These are phyloP conservation scores for Heteropelma amictum DNA, from an alignment of 2,888 invertebrate species.

Conservation along the genomic window DNA sequence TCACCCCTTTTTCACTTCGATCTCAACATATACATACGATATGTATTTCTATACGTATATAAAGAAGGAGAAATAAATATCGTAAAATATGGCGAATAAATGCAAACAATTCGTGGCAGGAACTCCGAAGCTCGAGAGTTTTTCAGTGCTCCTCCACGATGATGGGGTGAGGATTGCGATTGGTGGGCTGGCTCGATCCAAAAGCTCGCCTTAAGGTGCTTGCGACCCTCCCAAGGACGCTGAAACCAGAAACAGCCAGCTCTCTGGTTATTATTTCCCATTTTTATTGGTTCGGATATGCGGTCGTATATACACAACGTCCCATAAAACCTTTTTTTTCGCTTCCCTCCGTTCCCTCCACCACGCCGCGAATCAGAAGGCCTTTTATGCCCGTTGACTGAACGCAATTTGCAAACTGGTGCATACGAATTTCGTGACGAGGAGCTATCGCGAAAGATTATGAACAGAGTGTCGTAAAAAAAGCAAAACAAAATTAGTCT, in stretches of 20 bases:
- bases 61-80: constrained; percentile 72
- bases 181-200: neutral
- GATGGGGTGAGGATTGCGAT: constrained; percentile 39
- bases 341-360: constrained; percentile 21
- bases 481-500: neutral
- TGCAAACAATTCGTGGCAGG: constrained; percentile 73
- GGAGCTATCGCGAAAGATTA: constrained; percentile 44
- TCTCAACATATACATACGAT: constrained; percentile 16
- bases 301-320: constrained; percentile 63
- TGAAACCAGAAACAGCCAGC: constrained; percentile 38
- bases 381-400: constrained; percentile 52
- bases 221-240: constrained; percentile 24
- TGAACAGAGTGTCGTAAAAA: constrained; percentile 28
- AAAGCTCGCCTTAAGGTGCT: constrained; percentile 42
- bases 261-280: constrained; percentile 70
- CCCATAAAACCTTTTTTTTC: constrained; percentile 60
- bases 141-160: constrained; percentile 20
- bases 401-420: constrained; percentile 65
- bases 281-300: constrained; percentile 70
- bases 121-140: constrained; percentile 50
- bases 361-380: constrained; percentile 2
- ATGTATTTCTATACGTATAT: constrained; percentile 34
- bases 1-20: constrained; percentile 36
- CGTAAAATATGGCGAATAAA: constrained; percentile 72
- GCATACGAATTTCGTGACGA: constrained; percentile 50